A percentile compares a stretch with the other conserved stretches of the same genome.
Evolutionary conservation across 2,888 invertebrate species (phyloP).

Genomic region (Hirudinaria manillensis): DNA sequence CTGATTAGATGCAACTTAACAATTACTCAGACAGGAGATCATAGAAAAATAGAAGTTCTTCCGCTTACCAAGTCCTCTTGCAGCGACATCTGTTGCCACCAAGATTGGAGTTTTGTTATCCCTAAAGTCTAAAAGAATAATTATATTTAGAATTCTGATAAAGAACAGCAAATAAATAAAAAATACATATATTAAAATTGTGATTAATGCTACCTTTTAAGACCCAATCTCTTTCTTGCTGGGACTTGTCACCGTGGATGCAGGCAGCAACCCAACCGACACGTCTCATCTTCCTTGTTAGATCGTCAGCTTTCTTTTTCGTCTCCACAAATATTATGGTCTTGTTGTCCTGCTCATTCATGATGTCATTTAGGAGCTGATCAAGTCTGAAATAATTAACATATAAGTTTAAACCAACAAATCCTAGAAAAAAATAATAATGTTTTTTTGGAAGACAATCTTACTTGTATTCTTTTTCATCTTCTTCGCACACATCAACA

Average conservation of each 20-base stretch:
- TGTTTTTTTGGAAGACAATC: not conserved
- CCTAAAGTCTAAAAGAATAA: conserved; percentile 68
- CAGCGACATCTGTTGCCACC: conserved; percentile 92
- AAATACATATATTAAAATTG: not conserved
- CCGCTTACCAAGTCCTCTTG: conserved; percentile 72
- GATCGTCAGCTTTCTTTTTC: conserved; percentile 86
- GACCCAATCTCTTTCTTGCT: conserved; percentile 40
- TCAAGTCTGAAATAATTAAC: conserved; percentile 57
- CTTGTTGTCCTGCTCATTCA: conserved; percentile 78
- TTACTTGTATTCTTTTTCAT: conserved; percentile 59
- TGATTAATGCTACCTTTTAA: conserved; percentile 32
- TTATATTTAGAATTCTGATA: not conserved
- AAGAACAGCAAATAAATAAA: not conserved
- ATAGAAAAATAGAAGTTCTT: not conserved
- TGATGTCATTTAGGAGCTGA: conserved; percentile 72
- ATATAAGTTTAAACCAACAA: not conserved
- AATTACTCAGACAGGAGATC: not conserved
- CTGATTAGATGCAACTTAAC: not conserved
- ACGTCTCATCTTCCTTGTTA: conserved; percentile 73
- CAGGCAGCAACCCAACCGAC: conserved; percentile 65
- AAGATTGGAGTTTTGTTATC: conserved; percentile 75
- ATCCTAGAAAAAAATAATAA: not conserved
- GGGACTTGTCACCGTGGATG: conserved; percentile 80
- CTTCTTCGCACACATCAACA: conserved; percentile 87
- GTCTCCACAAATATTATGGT: conserved; percentile 95